phyloP scores from a whole-genome alignment of 2,888 invertebrate genomes.

The Mylabris sibirica region DNA sequence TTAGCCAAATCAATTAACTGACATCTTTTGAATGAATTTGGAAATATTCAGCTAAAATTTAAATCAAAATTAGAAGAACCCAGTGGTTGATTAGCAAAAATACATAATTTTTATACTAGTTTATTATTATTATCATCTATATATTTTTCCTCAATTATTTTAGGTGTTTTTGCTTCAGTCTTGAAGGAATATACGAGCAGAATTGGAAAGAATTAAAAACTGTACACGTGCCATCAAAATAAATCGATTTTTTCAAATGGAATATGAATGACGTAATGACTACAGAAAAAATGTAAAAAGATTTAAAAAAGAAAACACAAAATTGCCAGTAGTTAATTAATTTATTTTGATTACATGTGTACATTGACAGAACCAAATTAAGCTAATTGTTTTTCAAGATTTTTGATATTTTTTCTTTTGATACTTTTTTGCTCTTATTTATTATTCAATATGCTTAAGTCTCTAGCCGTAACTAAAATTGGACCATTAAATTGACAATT shows the following conservation, averaged over 20 bases:
- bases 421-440: slow-evolving; percentile 14
- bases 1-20: neutral
- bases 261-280: neutral
- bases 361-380: slow-evolving; percentile 29
- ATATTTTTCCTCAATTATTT: slow-evolving; percentile 1
- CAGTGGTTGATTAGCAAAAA: slow-evolving; percentile 2
- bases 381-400: neutral
- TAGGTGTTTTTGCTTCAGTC: slow-evolving; percentile 37
- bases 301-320: slow-evolving; percentile 19
- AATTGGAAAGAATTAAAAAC: slow-evolving; percentile 12
- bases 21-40: neutral
- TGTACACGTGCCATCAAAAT: slow-evolving; percentile 34
- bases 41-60: slow-evolving; percentile 1
- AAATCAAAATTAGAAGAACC: neutral
- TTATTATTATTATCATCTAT: slow-evolving; percentile 27
- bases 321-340: slow-evolving; percentile 34
- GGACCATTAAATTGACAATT: slow-evolving; percentile 18
- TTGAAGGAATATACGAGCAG: slow-evolving; percentile 30
- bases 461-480: slow-evolving; percentile 3
- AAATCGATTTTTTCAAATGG: neutral
- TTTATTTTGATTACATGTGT: slow-evolving; percentile 44
- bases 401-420: neutral
- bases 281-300: neutral
- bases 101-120: slow-evolving; percentile 20
- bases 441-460: slow-evolving; percentile 34